Conservation (phyloP, 2,113 vertebrate genomes). For the Cololabis saira region DNA sequence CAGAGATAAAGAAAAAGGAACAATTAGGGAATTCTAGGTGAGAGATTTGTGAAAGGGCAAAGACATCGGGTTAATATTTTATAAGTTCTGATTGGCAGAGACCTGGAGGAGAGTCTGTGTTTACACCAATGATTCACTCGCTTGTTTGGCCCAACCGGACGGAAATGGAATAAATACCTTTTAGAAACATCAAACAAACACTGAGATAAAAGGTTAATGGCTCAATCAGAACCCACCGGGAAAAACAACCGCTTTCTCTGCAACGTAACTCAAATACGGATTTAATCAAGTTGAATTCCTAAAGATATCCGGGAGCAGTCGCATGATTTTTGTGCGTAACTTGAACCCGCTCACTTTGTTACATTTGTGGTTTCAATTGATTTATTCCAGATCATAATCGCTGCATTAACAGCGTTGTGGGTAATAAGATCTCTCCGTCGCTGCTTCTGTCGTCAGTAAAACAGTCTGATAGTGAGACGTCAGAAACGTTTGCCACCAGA, state of each 20-base stretch:
- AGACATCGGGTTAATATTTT: slow-evolving; percentile 98
- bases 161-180: slow-evolving; percentile 87
- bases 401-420: slow-evolving; percentile 74
- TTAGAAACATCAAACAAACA: slow-evolving; percentile 82
- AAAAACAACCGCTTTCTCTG: slow-evolving; percentile 72
- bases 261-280: slow-evolving; percentile 58
- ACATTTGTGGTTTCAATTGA: slow-evolving; percentile 77
- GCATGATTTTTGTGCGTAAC: slow-evolving; percentile 67
- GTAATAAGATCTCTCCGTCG: slow-evolving; percentile 79
- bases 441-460: slow-evolving; percentile 68
- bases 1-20: slow-evolving; percentile 99
- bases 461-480: slow-evolving; percentile 66
- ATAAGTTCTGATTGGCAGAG: slow-evolving; percentile 91
- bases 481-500: slow-evolving; percentile 70
- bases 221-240: slow-evolving; percentile 78
- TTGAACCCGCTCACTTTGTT: slow-evolving; percentile 72
- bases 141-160: slow-evolving; percentile 81
- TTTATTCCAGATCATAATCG: slow-evolving; percentile 80
- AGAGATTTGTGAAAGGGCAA: slow-evolving; percentile 99
- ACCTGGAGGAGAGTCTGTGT: slow-evolving; percentile 83
- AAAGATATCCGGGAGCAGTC: slow-evolving; percentile 63
- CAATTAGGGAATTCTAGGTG: slow-evolving; percentile 99
- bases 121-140: slow-evolving; percentile 83
- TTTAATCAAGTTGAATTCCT: slow-evolving; percentile 75
- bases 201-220: slow-evolving; percentile 85